Percentiles rank a stretch among this genome's conserved stretches.
Evolutionary conservation across 2,113 vertebrate species (phyloP).

Genomic region (Spea bombifrons): DNA sequence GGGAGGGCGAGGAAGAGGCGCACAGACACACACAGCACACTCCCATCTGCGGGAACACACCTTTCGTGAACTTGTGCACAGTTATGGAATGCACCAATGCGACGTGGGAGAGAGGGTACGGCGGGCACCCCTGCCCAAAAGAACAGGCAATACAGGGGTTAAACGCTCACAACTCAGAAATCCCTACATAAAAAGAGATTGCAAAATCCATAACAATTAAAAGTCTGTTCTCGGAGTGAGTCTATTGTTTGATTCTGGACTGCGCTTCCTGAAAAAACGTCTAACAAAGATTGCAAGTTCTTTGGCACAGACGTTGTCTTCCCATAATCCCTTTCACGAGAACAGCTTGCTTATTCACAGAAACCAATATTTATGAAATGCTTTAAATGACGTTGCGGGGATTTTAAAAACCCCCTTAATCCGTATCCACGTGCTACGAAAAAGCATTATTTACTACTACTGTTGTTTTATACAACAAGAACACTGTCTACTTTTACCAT

Average conservation of each 20-base stretch:
- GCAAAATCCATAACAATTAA: slow-evolving; percentile 15
- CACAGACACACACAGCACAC: slow-evolving; percentile 37
- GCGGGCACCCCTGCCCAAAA: background rate
- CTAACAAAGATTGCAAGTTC: background rate
- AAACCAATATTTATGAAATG: background rate
- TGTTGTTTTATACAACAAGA: background rate
- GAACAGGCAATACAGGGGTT: background rate
- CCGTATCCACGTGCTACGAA: background rate
- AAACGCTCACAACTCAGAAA: slow-evolving; percentile 1
- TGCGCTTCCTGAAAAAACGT: background rate
- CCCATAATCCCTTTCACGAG: background rate
- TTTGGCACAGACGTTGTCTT: slow-evolving; percentile 5
- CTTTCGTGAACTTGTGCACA: slow-evolving; percentile 47
- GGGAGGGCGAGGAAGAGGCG: slow-evolving; percentile 11
- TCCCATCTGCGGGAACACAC: slow-evolving; percentile 45
- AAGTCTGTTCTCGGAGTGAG: background rate
- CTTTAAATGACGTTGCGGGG: background rate
- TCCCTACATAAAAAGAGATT: background rate
- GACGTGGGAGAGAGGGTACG: background rate
- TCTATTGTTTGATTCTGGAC: slow-evolving; percentile 1
- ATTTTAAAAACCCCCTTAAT: background rate
- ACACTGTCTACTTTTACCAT: background rate
- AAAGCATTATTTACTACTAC: background rate
- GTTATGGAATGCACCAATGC: slow-evolving; percentile 40
- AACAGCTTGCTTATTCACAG: background rate